Evolutionary conservation across 2,113 vertebrate genomes (phyloP), one percentile per base, ranked within the genome.

Genomic region (Corythoichthys intestinalis): DNA sequence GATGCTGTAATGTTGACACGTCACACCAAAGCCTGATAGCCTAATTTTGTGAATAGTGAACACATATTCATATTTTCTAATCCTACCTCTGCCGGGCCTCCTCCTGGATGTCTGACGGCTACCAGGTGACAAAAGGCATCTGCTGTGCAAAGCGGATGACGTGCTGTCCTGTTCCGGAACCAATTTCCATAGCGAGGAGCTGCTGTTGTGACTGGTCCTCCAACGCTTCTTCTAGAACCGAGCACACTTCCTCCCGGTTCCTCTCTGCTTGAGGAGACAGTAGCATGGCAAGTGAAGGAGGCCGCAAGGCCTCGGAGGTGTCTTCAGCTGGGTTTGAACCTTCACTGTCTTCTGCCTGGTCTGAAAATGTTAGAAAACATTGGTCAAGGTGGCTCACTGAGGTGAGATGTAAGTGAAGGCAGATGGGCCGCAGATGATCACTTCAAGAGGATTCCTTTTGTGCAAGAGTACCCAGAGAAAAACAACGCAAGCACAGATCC

Each of bases 151-250:
- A 92, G 50, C 86, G 88, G 49, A 90, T 80, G n/a, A 91, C 81
- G 57, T 92, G 90, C 67, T 92, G 92, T 6, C 90, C 90, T 0
- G 89, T 91, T 47, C 91, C 91, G 35, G 91, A 93, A 20, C 88
- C 92, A 64, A 92, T 75, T 74, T 92, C 89, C 4, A 92, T 76
- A 53, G 81, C 91, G 9, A 91, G 87, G 49, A 91, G 69, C 70
- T 91, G 71, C 63, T 75, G 80, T 65, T 86, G 78, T 5, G 89
- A 89, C 67, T 90, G 80, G 0, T 83, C 71, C 72, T 88, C 86
- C 82, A 91, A 74, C 7, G 88, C 80, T 12, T 87, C 88, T 62
- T 86, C 75, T n/a, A 92, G 85, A 35, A 90, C 74, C 35, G 76
- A 82, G 58, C 88, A 86, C 64, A 93, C 37, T 46, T 17, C 52